Conservation (phyloP, 1,140 invertebrate species). For the Anoplophora glabripennis region DNA sequence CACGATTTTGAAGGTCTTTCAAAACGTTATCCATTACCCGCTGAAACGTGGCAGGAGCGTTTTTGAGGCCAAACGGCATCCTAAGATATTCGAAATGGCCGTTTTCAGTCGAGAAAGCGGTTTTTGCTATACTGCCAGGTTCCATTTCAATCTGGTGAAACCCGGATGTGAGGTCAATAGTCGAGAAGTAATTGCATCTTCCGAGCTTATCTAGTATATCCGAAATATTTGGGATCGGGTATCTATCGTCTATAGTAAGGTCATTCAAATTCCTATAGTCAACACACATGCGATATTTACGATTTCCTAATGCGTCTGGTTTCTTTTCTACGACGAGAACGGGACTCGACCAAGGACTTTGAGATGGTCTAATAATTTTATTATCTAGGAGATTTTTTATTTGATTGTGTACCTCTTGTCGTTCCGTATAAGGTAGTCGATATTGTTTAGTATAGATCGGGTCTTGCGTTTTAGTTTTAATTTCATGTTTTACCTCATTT, state of each 20-base stretch:
- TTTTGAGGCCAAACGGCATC: constrained; percentile 51
- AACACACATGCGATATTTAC: constrained; percentile 46
- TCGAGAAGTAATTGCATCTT: constrained; percentile 50
- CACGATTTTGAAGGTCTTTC: constrained; percentile 27
- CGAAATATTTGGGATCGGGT: constrained; percentile 55
- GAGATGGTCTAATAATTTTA: constrained; percentile 39
- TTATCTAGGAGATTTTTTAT: constrained; percentile 37
- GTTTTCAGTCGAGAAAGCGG: constrained; percentile 48
- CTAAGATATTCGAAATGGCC: constrained; percentile 47
- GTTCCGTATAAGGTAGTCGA: no score
- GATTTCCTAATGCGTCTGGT: constrained; percentile 38
- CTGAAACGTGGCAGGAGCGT: constrained; percentile 51
- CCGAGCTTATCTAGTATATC: constrained; percentile 52
- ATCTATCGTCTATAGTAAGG: constrained; percentile 50
- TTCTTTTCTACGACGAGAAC: constrained; percentile 47
- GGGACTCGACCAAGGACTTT: no score
- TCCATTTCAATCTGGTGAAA: constrained; percentile 53
- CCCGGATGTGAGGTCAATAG: constrained; percentile 51
- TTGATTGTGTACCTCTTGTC: constrained; percentile 33
- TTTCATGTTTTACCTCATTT: no score
- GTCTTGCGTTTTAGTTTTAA: no score
- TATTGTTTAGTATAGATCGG: no score
- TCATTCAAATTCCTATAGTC: constrained; percentile 50
- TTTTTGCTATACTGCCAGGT: constrained; percentile 46
- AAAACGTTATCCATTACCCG: constrained; percentile 46